Percentiles rank a stretch among this genome's conserved stretches.
phyloP scores from a whole-genome alignment of 2,888 invertebrate genomes.

The Molanna angustata region DNA sequence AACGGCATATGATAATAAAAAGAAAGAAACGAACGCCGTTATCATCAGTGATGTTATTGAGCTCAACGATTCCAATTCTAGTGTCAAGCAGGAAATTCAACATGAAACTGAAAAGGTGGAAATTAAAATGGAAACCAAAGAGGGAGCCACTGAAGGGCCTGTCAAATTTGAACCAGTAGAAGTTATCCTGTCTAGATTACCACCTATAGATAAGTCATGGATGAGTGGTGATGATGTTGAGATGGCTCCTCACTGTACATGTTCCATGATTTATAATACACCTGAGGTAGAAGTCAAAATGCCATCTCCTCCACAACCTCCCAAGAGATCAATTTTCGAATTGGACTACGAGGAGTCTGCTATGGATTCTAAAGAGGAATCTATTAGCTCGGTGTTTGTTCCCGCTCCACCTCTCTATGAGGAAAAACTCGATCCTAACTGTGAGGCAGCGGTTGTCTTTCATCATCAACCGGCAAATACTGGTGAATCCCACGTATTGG shows the following conservation, averaged over 20 bases:
- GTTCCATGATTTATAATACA: conserved; percentile 23
- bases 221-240: conserved; percentile 50
- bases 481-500: conserved; percentile 51
- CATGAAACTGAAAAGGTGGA: conserved; percentile 21
- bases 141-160: conserved; percentile 27
- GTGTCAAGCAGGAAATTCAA: conserved; percentile 17
- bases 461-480: conserved; percentile 31
- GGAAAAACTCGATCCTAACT: conserved; percentile 34
- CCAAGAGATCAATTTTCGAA: conserved; percentile 30
- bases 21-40: conserved; percentile 14
- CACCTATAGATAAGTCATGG: conserved; percentile 59
- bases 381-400: conserved; percentile 23
- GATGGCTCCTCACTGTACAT: conserved; percentile 21
- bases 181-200: conserved; percentile 63
- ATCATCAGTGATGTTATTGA: conserved; percentile 28
- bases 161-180: conserved; percentile 45
- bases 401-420: conserved; percentile 28
- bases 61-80: conserved; percentile 32
- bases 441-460: conserved; percentile 31
- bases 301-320: conserved; percentile 17
- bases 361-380: conserved; percentile 6
- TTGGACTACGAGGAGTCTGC: conserved; percentile 21
- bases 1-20: conserved; percentile 30
- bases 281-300: conserved; percentile 23
- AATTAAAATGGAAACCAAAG: conserved; percentile 21